Base-by-base conservation (phyloP, 2,113 vertebrate species). In the Malurus alboscapulatus region DNA sequence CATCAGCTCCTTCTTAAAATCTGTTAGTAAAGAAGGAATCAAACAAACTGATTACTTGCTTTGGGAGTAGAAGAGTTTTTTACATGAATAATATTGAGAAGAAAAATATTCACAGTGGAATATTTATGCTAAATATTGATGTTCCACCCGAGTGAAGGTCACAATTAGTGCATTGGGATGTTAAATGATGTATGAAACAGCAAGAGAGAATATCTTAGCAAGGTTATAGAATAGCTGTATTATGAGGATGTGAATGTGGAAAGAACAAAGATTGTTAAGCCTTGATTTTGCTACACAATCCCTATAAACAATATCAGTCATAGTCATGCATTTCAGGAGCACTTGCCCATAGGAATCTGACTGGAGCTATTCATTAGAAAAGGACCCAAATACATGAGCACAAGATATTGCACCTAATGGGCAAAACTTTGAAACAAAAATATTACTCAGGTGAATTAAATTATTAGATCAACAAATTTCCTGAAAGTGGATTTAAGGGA, bases 91-190 rank as follows among this genome's bases (percentile, higher is more conserved):
- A 29, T 42, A 58, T 9, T 71, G 25, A 87, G 84, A 57, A 81
- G 19, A 25, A 84, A 68, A 57, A 71, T n/a, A 71, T 30, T 21
- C 7, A 8, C 38, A 22, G 20, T 62, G 24, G 48, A 79, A 47
- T 79, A 66, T 51, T 90, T 88, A 42, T 38, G 14, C 8, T 72
- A 79, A 71, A 57, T 61, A 25, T 57, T 61, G 13, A 16, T 62
- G 20, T 40, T 63, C 36, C 1, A 8, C 7, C 3, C 4, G 9
- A n/a, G 0, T 17, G 12, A 21, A 87, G 7, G 50, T 14, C 55
- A 51, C 18, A 29, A 6, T 62, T 61, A 48, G 9, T 83, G 40
- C 21, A 30, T 11, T 45, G 27, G 40, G 47, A 90, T 20, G 54
- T 27, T 68, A 76, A 65, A 34, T 44, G 30, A 59, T 44, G 17